These are phyloP conservation scores for Mimachlamys varia DNA, from an alignment of 2,888 invertebrate species.

Conservation along the genomic window DNA sequence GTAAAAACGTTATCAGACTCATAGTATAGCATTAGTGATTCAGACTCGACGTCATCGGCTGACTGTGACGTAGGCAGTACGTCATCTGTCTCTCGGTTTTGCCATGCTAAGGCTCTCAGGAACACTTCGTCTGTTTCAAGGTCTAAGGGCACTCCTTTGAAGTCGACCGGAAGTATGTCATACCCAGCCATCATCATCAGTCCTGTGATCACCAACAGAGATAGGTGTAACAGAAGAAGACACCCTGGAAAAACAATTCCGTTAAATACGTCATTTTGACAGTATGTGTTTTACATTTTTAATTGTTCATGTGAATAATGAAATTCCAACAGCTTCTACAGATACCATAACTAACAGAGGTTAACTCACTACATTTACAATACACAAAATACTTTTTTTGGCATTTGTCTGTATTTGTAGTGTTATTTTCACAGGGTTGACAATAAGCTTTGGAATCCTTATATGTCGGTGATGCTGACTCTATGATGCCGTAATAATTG, in stretches of 20 bases:
- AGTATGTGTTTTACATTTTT: too few relatives aligned
- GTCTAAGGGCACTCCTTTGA: constrained; percentile 57
- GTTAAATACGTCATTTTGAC: too few relatives aligned
- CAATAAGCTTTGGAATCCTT: too few relatives aligned
- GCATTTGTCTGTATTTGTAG: too few relatives aligned
- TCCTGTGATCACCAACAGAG: constrained; percentile 49
- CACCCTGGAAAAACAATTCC: constrained; percentile 50
- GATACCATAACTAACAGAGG: too few relatives aligned
- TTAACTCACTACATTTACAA: too few relatives aligned
- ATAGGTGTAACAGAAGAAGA: constrained; percentile 51
- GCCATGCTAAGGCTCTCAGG: constrained; percentile 57
- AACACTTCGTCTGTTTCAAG: constrained; percentile 54
- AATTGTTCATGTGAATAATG: too few relatives aligned
- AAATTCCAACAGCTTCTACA: too few relatives aligned
- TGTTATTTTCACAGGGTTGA: too few relatives aligned
- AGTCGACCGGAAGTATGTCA: constrained; percentile 60
- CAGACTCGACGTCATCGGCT: constrained; percentile 49
- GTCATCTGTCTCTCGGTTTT: constrained; percentile 44
- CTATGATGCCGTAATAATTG: too few relatives aligned
- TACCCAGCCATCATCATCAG: constrained; percentile 51
- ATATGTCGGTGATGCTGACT: too few relatives aligned
- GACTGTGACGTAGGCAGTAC: constrained; percentile 47
- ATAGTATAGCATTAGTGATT: constrained; percentile 55
- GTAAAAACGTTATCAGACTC: constrained; percentile 54
- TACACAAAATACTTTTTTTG: too few relatives aligned